These are phyloP conservation scores for Argynnis bischoffii DNA, from an alignment of 2,888 invertebrate genomes.

Conservation along the genomic window DNA sequence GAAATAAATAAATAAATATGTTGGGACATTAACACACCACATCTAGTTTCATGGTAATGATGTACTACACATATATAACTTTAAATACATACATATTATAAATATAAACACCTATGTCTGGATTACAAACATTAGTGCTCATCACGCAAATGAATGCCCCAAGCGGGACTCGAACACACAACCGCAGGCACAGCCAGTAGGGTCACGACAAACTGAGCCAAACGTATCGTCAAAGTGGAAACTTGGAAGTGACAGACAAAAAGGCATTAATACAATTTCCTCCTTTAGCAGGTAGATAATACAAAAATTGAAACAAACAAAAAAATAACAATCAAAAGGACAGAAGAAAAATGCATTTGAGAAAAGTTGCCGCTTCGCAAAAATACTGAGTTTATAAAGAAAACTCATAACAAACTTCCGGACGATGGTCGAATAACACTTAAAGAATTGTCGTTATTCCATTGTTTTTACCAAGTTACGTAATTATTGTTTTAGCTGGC, in stretches of 20 bases:
- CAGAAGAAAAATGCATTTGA: neutral
- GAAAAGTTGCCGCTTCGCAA: neutral
- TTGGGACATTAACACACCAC: too few species aligned
- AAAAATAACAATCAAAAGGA: neutral
- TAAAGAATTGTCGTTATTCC: constrained; percentile 3
- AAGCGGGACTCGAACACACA: too few species aligned
- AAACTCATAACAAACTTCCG: constrained; percentile 12
- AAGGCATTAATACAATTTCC: too few species aligned
- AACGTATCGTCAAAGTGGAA: neutral
- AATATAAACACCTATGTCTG: too few species aligned
- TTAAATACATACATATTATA: too few species aligned
- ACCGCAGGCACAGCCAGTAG: too few species aligned
- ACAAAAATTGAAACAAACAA: neutral
- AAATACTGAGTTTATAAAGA: constrained; percentile 11
- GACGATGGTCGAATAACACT: neutral
- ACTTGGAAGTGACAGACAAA: neutral
- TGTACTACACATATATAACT: too few species aligned
- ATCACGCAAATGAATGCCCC: too few species aligned
- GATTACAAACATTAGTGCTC: too few species aligned
- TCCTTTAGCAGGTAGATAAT: neutral
- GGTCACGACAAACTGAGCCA: too few species aligned
- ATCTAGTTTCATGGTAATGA: too few species aligned
- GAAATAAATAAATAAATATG: neutral
- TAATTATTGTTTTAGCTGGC: neutral
- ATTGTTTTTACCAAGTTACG: neutral